Evolutionary conservation across 2,888 invertebrate species (phyloP), one percentile per base, ranked within the genome.

Genomic region (Lypha dubia): DNA sequence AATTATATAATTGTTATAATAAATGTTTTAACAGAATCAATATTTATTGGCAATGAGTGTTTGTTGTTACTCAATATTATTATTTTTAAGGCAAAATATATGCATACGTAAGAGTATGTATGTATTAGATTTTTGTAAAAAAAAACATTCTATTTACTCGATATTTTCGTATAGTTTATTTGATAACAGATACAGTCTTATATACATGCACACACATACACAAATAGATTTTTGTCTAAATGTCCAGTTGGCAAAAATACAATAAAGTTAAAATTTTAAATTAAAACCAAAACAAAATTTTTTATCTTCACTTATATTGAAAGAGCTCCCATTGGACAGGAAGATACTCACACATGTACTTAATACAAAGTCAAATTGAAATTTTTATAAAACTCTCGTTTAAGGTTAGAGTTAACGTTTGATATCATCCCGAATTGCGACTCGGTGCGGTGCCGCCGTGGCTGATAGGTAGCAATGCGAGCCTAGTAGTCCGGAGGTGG

Each of bases 21-120:
- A 22, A 73, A 60, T 75, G 74, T 68, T 81, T 46, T 35, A 74
- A 60, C 32, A 46, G 20, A 62, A 82, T 77, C 15, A 58, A 56
- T 70, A 46, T 79, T 71, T 53, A 68, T 53, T 63, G 63, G 46
- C 17, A 65, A 77, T 77, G 13, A 41, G 20, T 62, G 62, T 62
- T 62, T 62, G 22, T 41, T 62, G 41, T 58, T 58, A 58, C 17
- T 53, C 13, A 53, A 53, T 24, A 11, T 20, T 20, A 20, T 49
- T 9, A 51, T 22, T 51, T 51, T 22, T 51, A 51, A 51, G 51
- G 7, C 13, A 28, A 28, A 56, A 28, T 17, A 46, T 24, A 56
- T n/a, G 5, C n/a, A 4, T 28, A 28, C 2, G 28, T 4, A 2
- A 28, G 5, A 28, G 3, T 28, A 46, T 17, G 7, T 46, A 46